Conservation (phyloP, 2,888 invertebrate species). For the Troides aeacus region DNA sequence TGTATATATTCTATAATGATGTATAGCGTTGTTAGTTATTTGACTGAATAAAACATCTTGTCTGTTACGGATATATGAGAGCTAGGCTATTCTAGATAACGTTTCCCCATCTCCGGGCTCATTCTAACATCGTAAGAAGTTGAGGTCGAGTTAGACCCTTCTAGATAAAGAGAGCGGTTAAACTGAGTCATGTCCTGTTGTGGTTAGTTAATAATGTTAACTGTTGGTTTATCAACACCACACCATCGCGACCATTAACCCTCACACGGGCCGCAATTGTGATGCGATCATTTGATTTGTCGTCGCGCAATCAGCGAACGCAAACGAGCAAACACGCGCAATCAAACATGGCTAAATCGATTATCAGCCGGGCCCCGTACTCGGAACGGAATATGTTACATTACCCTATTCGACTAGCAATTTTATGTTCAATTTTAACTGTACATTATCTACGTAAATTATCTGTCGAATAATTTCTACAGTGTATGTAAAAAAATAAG, state of each 20-base stretch:
- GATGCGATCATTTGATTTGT: conserved; percentile 74
- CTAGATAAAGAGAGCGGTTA: too few species aligned
- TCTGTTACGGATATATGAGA: too few species aligned
- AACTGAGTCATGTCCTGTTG: too few species aligned
- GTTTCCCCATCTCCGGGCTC: too few species aligned
- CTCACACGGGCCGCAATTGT: conserved; percentile 55
- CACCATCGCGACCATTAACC: conserved; percentile 36
- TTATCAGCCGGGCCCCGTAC: conserved; percentile 50
- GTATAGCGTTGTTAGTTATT: too few species aligned
- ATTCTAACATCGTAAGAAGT: too few species aligned
- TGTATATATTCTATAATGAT: too few species aligned
- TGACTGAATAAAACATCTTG: too few species aligned
- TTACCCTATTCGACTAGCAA: conserved; percentile 36
- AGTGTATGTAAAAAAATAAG: neutral
- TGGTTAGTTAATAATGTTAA: too few species aligned
- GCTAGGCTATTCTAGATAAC: too few species aligned
- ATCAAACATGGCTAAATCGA: conserved; percentile 71
- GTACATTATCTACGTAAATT: neutral
- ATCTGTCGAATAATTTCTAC: neutral
- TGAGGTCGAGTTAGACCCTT: too few species aligned
- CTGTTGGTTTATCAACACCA: neutral
- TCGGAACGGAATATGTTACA: conserved; percentile 39
- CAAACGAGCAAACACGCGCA: conserved; percentile 70
- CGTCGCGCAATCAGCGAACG: conserved; percentile 75
- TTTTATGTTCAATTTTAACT: conserved; percentile 7